Evolutionary conservation across 92 coral and sea anemone genomes (phyloP), one percentile per base, ranked within the genome.

Genomic region (Phymanthus crucifer): DNA sequence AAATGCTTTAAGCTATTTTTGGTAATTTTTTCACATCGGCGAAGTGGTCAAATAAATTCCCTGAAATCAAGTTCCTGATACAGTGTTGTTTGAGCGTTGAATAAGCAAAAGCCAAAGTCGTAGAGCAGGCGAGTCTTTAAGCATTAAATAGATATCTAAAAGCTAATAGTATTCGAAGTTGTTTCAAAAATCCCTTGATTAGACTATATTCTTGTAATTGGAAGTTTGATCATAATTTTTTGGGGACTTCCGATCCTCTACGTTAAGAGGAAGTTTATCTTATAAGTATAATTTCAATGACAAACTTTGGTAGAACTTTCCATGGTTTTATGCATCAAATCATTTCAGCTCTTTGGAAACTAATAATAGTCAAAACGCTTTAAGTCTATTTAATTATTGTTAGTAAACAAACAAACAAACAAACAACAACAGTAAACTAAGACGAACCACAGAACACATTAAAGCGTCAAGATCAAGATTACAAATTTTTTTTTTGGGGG

Each of bases 1-100:
- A 27, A 29, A n/a, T 61, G 68, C 16, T 61, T 61, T 27, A 61
- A 61, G 33, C 68, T 61, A 61, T 61, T 61, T 61, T 27, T 61
- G 68, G 68, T 29, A 27, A 27, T 61, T n/a, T 54, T 61, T 61
- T 61, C 32, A 61, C 12, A 33, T 61, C 3, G n/a, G n/a, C n/a
- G 16, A 61, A 61, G 32, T 61, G 68, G 32, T 61, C 10, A 61
- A 18, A 61, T 61, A 61, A 61, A 61, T 27, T 61, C 68, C 68
- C 68, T 61, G 1, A 61, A 61, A 24, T 61, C 48, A 13, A 61
- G 68, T 61, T 61, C 68, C 68, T 61, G 68, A 61, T 61, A 61
- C 68, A 61, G 34, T 18, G 34, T 24, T 24, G 68, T 61, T 61
- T 61, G 68, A 61, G 68, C 68, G 17, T 61, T 61, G 68, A 61